Conservation (phyloP, 2,113 vertebrate species). For the Solea senegalensis region DNA sequence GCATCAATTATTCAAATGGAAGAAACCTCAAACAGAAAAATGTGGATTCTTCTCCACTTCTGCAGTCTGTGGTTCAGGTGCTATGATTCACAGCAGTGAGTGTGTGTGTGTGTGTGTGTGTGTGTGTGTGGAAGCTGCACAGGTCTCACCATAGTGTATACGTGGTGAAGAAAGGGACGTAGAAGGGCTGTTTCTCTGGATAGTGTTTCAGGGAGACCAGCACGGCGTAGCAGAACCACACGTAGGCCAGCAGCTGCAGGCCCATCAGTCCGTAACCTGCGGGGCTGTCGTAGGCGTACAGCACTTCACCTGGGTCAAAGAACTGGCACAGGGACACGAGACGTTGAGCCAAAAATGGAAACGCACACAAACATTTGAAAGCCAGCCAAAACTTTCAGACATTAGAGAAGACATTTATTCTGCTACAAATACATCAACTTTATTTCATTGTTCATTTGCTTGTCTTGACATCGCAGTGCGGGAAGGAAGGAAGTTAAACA, state of each 20-base stretch:
- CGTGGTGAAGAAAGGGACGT: conserved; percentile 91
- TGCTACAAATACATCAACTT: too few relatives aligned
- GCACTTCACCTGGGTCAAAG: conserved; percentile 92
- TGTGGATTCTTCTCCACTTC: conserved; percentile 7
- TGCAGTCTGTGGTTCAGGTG: conserved; percentile 6
- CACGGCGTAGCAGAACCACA: conserved; percentile 94
- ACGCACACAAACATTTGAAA: not conserved
- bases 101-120: too few relatives aligned
- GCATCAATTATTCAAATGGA: conserved; percentile 63
- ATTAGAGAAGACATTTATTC: not conserved
- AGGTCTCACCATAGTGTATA: conserved; percentile 90
- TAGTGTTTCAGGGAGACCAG: conserved; percentile 90
- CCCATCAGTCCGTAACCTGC: conserved; percentile 91
- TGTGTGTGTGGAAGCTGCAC: not conserved
- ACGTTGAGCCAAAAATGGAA: conserved; percentile 3
- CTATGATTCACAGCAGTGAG: conserved; percentile 5
- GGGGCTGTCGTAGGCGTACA: conserved; percentile 91
- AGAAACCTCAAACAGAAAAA: conserved; percentile 28
- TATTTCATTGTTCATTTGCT: not conserved
- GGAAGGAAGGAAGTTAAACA: too few relatives aligned
- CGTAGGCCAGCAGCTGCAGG: conserved; percentile 90
- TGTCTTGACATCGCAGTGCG: conserved; percentile 1
- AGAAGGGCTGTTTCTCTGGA: conserved; percentile 92
- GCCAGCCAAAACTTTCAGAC: not conserved
- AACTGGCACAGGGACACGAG: conserved; percentile 78